Evolutionary conservation across 1,140 invertebrate species (phyloP).

Genomic region (Hormaphis cornu): DNA sequence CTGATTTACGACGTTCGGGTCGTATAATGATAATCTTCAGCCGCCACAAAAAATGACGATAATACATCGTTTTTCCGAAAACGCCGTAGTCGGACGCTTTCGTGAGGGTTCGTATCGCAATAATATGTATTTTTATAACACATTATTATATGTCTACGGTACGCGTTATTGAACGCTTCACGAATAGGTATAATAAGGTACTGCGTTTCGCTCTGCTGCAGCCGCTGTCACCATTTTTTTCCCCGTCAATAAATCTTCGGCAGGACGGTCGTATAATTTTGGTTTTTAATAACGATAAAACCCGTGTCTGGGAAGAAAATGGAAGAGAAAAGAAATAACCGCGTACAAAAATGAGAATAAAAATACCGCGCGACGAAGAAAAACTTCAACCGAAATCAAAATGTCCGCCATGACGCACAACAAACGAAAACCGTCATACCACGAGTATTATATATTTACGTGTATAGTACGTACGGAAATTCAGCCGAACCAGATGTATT

Average conservation of each 20-base stretch:
- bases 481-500: too few relatives aligned
- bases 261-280: neutral
- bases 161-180: too few relatives aligned
- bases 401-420: neutral
- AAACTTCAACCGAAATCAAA: neutral
- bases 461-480: too few relatives aligned
- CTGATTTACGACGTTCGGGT: neutral
- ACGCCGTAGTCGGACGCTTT: too few relatives aligned
- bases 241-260: neutral
- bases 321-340: neutral
- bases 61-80: neutral
- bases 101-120: too few relatives aligned
- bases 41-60: neutral
- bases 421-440: neutral
- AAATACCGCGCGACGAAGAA: neutral
- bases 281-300: conserved; percentile 17
- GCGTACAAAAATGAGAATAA: neutral
- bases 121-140: too few relatives aligned
- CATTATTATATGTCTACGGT: too few relatives aligned
- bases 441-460: too few relatives aligned
- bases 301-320: neutral
- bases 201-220: too few relatives aligned
- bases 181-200: too few relatives aligned
- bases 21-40: too few relatives aligned
- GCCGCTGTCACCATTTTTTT: neutral